A percentile compares a stretch with the other conserved stretches of the same genome.
Conservation (phyloP, 1,140 invertebrate genomes). For the Akabosia matsudoensis region DNA sequence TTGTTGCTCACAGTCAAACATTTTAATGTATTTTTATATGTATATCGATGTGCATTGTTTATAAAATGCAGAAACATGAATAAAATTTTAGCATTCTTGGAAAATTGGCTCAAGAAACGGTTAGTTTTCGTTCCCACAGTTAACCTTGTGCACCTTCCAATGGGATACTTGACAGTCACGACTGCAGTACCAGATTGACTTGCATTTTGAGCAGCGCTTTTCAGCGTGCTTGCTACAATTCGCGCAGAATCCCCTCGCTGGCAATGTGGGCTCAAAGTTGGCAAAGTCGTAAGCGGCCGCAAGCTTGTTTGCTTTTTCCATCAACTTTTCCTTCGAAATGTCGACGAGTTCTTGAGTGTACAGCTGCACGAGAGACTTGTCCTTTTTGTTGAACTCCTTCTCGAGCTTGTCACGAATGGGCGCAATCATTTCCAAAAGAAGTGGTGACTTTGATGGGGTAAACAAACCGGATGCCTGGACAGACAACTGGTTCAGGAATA, state of each 20-base stretch:
- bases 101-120: background rate
- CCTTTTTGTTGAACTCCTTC: conserved; percentile 23
- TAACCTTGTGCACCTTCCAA: conserved; percentile 42
- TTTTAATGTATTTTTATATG: too few species aligned
- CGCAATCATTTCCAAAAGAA: conserved; percentile 61
- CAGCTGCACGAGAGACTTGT: conserved; percentile 19
- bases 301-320: conserved; percentile 43
- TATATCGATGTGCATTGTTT: too few species aligned
- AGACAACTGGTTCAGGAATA: conserved; percentile 61
- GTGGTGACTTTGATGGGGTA: conserved; percentile 49
- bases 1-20: too few species aligned
- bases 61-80: too few species aligned
- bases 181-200: conserved; percentile 56
- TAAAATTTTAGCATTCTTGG: too few species aligned
- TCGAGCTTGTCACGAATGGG: conserved; percentile 33
- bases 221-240: conserved; percentile 52
- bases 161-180: conserved; percentile 46
- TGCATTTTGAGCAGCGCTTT: conserved; percentile 57
- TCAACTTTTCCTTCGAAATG: conserved; percentile 20
- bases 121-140: conserved; percentile 26
- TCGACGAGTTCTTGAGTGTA: conserved; percentile 34
- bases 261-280: conserved; percentile 51
- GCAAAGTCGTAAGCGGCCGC: conserved; percentile 53
- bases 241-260: conserved; percentile 50
- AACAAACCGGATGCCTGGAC: conserved; percentile 46